Conservation (phyloP, 1,140 invertebrate genomes). For the Brachionus plicatilis region DNA sequence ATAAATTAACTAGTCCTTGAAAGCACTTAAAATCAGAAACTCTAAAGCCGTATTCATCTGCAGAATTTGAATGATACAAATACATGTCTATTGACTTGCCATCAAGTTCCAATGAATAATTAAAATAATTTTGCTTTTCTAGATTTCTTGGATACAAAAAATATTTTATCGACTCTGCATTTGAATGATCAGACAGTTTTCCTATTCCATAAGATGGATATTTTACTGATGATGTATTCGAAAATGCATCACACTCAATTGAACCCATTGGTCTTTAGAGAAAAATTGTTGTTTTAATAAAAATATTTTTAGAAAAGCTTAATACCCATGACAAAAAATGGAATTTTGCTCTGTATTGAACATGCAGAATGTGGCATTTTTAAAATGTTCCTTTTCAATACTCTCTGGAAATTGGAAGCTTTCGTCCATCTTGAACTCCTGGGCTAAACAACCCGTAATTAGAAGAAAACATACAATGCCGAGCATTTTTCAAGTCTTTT, state of each 20-base stretch:
- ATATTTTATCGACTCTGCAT: neutral
- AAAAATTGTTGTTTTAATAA: neutral
- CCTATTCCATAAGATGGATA: neutral
- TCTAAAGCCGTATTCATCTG: neutral
- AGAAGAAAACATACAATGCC: neutral
- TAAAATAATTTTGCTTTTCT: constrained; percentile 20
- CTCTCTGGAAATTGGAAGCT: neutral
- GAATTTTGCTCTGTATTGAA: neutral
- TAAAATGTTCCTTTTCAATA: neutral
- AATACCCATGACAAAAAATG: neutral
- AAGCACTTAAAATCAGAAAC: neutral
- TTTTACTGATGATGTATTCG: neutral
- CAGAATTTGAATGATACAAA: neutral
- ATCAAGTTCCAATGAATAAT: neutral
- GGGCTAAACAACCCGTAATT: neutral
- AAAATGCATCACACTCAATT: neutral
- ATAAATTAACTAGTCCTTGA: neutral
- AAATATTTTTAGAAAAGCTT: neutral
- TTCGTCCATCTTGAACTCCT: neutral
- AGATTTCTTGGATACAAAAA: constrained; percentile 26
- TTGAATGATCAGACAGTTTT: neutral
- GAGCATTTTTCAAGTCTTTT: neutral
- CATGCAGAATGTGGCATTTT: neutral
- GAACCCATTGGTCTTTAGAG: neutral
- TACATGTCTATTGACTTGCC: neutral